Conservation (phyloP, 1,140 invertebrate genomes). For the Aethina tumida region DNA sequence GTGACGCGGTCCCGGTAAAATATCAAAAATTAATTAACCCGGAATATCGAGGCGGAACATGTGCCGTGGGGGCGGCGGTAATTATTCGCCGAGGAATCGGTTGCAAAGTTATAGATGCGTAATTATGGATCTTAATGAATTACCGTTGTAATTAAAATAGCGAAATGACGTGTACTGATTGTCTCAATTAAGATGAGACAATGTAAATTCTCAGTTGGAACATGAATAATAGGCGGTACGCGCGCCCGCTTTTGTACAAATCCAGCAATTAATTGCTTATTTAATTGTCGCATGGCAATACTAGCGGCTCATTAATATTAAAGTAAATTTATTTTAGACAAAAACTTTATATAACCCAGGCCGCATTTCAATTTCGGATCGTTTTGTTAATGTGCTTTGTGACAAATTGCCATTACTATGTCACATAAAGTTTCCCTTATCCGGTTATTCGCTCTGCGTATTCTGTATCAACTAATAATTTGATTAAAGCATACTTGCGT, state of each 20-base stretch:
- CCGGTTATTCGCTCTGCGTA: too few relatives aligned
- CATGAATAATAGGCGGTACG: slow-evolving; percentile 19
- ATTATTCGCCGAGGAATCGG: slow-evolving; percentile 11
- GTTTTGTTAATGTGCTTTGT: too few relatives aligned
- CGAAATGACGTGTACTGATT: slow-evolving; percentile 21
- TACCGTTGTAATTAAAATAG: slow-evolving; percentile 19
- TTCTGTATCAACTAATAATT: too few relatives aligned
- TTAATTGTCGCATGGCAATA: slow-evolving; percentile 19
- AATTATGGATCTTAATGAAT: slow-evolving; percentile 17
- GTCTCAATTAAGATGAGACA: slow-evolving; percentile 24
- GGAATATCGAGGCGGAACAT: slow-evolving; percentile 3
- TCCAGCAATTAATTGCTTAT: slow-evolving; percentile 21
- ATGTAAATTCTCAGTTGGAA: slow-evolving; percentile 16
- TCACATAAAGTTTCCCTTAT: too few relatives aligned
- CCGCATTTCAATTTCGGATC: too few relatives aligned
- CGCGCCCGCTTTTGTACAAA: slow-evolving; percentile 16
- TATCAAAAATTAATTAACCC: slow-evolving; percentile 7
- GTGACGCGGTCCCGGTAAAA: slow-evolving; percentile 5
- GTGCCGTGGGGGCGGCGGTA: slow-evolving; percentile 8
- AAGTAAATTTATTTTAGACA: slow-evolving; percentile 1
- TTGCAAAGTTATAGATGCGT: slow-evolving; percentile 15
- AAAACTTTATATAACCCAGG: too few relatives aligned
- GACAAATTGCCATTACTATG: too few relatives aligned
- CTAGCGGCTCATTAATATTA: slow-evolving; percentile 12
- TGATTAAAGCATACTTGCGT: too few relatives aligned